phyloP scores from a whole-genome alignment of 2,797 vertebrate species.

The Oreochromis mossambicus region DNA sequence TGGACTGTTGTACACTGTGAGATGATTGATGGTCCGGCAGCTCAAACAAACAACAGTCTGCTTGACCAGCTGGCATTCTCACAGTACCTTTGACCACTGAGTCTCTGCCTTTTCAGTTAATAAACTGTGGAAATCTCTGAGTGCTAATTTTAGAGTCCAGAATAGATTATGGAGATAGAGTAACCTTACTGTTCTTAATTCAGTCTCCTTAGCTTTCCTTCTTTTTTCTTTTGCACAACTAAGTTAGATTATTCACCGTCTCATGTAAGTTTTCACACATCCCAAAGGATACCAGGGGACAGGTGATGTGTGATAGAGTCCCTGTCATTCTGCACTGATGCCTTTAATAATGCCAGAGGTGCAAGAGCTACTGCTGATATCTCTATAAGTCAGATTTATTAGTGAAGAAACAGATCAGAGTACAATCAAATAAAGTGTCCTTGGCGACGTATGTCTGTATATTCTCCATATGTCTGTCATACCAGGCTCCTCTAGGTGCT shows the following conservation, averaged over 20 bases:
- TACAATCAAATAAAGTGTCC: not conserved
- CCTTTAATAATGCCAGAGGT: not conserved
- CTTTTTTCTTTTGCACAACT: not conserved
- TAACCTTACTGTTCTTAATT: not conserved
- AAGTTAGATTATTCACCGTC: not conserved
- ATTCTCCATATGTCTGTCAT: not conserved
- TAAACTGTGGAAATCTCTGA: not conserved
- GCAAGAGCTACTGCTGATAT: not conserved
- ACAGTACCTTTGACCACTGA: fast-evolving
- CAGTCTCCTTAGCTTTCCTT: not conserved
- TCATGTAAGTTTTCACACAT: not conserved
- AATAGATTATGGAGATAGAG: not conserved
- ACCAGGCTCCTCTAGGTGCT: not conserved
- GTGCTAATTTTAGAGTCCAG: not conserved
- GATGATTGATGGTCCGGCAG: not conserved
- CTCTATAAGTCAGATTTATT: not conserved
- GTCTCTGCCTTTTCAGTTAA: not conserved
- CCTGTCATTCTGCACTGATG: not conserved
- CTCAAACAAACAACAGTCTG: not conserved
- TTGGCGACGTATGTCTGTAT: not conserved
- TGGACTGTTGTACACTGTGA: not conserved
- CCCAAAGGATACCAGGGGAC: not conserved
- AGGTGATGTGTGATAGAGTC: not conserved
- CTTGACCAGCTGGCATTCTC: not conserved
- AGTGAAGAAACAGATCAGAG: not conserved